Evolutionary conservation across 2,888 invertebrate genomes (phyloP).

Genomic region (Nephrotoma guestfalica): DNA sequence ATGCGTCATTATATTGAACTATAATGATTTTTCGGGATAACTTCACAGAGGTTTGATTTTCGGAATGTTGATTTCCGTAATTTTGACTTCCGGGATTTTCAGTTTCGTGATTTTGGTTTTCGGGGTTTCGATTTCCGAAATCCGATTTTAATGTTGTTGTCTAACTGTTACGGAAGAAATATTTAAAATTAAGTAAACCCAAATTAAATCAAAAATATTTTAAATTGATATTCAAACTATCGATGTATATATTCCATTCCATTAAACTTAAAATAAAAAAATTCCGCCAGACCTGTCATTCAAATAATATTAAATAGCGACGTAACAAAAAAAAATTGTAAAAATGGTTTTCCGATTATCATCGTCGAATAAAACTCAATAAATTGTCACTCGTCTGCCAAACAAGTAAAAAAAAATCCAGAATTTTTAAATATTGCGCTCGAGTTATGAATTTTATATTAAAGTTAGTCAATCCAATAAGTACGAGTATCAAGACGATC

Average conservation of each 20-base stretch:
- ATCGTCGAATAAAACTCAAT: not conserved
- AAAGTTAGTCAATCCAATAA: not conserved
- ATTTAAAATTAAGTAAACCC: no score
- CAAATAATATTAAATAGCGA: not conserved
- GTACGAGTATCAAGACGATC: not conserved
- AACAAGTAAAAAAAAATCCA: not conserved
- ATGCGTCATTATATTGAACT: no score
- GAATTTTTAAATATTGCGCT: not conserved
- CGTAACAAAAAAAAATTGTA: not conserved
- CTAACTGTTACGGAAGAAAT: no score
- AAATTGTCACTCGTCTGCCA: not conserved
- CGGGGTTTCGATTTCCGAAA: no score
- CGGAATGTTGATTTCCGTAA: no score
- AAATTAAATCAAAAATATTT: no score
- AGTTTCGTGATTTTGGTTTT: no score
- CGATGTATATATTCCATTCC: not conserved
- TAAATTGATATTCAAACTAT: not conserved
- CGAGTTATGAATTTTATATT: not conserved
- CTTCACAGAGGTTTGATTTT: no score
- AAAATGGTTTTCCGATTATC: not conserved
- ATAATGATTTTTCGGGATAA: no score
- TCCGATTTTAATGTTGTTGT: no score
- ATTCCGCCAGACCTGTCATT: not conserved
- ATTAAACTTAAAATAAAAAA: not conserved
- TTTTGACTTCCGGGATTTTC: no score